These are phyloP conservation scores for Tretioscincus oriximinensis DNA, from an alignment of 2,113 vertebrate genomes.

Conservation along the genomic window DNA sequence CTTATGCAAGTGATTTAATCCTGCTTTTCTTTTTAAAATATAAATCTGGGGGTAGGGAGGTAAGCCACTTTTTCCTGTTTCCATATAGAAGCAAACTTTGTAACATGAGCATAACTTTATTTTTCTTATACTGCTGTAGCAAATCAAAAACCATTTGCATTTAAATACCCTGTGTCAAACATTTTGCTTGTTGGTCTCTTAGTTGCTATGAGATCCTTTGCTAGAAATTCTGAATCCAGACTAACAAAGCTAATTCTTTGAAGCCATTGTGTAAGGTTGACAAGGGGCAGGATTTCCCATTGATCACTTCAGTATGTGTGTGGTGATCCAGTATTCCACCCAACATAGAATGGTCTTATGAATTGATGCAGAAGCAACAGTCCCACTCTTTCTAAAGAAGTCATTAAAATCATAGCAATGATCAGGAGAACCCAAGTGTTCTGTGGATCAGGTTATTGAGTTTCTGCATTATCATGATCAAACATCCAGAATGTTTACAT, in stretches of 20 bases:
- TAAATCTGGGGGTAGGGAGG: no score
- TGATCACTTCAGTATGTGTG: no score
- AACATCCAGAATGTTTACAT: background rate
- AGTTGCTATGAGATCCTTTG: no score
- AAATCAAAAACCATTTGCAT: background rate
- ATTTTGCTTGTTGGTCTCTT: no score
- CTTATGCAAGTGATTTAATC: background rate
- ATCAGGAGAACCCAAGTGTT: background rate
- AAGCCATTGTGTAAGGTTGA: no score
- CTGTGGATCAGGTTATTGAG: background rate
- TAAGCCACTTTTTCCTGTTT: background rate
- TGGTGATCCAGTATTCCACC: no score
- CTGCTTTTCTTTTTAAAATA: background rate
- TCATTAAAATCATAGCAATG: background rate
- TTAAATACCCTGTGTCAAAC: background rate
- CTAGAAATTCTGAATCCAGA: no score
- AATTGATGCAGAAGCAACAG: background rate
- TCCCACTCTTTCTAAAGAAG: background rate
- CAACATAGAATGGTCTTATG: no score
- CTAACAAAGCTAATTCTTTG: no score
- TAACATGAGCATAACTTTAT: background rate
- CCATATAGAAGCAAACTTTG: background rate
- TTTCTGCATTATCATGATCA: background rate
- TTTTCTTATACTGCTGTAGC: background rate
- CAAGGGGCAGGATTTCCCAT: no score